phyloP scores from a whole-genome alignment of 2,888 invertebrate species.

The Villa cingulata region DNA sequence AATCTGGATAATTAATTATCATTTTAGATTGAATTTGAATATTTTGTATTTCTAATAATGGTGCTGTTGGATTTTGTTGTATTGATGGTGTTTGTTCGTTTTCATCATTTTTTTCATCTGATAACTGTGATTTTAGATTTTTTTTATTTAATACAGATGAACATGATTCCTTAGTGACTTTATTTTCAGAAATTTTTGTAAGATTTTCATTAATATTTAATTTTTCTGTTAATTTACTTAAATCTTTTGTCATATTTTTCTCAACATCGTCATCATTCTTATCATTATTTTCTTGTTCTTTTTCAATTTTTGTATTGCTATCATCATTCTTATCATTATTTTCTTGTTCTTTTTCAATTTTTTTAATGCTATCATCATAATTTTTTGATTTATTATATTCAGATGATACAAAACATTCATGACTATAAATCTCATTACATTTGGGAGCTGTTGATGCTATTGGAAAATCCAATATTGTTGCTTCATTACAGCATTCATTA shows the following conservation, averaged over 20 bases:
- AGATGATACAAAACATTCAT: conserved; percentile 16
- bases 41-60: not conserved
- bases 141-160: conserved; percentile 6
- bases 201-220: not conserved
- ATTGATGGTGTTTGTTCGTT: not conserved
- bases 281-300: not conserved
- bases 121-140: not conserved
- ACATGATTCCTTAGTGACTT: conserved; percentile 13
- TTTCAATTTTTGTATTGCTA: no score
- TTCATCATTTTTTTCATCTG: not conserved
- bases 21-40: not conserved
- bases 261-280: no score
- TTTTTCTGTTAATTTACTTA: no score
- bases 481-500: not conserved
- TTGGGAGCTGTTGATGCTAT: conserved; percentile 15
- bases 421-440: conserved; percentile 15
- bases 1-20: conserved; percentile 24
- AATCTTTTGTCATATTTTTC: no score
- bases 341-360: not conserved
- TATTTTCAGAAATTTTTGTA: conserved; percentile 2
- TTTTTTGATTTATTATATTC: conserved; percentile 10
- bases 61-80: not conserved
- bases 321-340: not conserved
- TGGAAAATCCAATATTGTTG: conserved; percentile 10
- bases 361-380: not conserved